Evolutionary conservation across 2,113 vertebrate genomes (phyloP).

Genomic region (Sisor rabdophorus): DNA sequence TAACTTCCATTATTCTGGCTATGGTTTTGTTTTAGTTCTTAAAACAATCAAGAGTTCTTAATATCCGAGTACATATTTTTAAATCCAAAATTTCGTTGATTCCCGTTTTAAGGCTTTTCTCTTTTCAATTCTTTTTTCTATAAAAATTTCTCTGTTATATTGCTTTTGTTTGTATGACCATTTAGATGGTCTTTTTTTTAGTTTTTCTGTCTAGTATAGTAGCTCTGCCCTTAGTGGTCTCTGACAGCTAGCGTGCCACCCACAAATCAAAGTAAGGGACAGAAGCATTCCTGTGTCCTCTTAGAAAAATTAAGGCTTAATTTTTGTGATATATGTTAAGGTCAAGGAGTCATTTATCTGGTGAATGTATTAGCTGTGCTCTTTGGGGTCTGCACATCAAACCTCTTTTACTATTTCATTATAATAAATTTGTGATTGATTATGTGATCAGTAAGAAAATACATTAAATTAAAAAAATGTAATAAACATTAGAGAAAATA

Average conservation of each 20-base stretch:
- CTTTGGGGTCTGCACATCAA: slow-evolving; percentile 71
- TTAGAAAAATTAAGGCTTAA: slow-evolving; percentile 65
- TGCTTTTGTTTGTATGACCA: neutral
- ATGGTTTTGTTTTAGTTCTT: too few relatives aligned
- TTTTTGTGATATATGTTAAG: slow-evolving; percentile 66
- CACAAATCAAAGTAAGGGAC: slow-evolving; percentile 72
- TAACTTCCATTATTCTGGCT: too few relatives aligned
- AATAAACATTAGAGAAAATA: slow-evolving; percentile 25
- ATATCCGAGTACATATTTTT: too few relatives aligned
- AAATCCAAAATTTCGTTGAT: too few relatives aligned
- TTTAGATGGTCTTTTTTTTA: too few relatives aligned
- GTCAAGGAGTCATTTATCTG: slow-evolving; percentile 74
- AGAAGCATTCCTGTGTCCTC: slow-evolving; percentile 76
- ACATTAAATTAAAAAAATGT: slow-evolving; percentile 62
- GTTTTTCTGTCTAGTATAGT: neutral
- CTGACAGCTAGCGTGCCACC: slow-evolving; percentile 51
- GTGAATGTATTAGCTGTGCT: slow-evolving; percentile 73
- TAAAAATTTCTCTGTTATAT: too few relatives aligned
- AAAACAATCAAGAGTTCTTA: too few relatives aligned
- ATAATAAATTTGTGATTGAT: slow-evolving; percentile 81
- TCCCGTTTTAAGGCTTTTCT: too few relatives aligned
- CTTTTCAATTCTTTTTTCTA: too few relatives aligned
- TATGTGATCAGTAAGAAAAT: slow-evolving; percentile 75
- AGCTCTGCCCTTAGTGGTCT: slow-evolving; percentile 21
- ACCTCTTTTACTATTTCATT: slow-evolving; percentile 61